A percentile compares a stretch with the other conserved stretches of the same genome.
Evolutionary conservation across 2,113 vertebrate genomes (phyloP).

Genomic region (Sinosuthora webbiana): DNA sequence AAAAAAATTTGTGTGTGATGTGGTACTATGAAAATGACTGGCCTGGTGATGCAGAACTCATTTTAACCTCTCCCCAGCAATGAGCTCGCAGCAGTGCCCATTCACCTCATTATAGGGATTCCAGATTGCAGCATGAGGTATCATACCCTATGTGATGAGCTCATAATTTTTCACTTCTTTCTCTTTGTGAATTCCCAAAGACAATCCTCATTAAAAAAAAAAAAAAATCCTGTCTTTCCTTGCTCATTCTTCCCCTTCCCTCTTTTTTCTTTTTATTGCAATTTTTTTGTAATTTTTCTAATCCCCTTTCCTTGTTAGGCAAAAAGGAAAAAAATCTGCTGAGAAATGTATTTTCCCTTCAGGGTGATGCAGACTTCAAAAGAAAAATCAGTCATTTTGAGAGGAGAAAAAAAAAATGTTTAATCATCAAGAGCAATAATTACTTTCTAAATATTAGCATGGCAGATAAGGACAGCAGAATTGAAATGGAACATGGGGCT

Average conservation of each 20-base stretch:
- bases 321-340: slow-evolving; percentile 11
- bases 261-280: neutral
- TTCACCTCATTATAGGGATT: neutral
- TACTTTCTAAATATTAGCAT: slow-evolving; percentile 66
- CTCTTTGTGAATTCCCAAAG: neutral
- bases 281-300: slow-evolving; percentile 28
- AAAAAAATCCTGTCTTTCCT: neutral
- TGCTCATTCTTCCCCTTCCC: neutral
- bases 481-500: neutral
- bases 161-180: neutral
- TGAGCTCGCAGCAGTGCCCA: neutral
- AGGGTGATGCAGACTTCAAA: slow-evolving; percentile 60
- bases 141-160: neutral
- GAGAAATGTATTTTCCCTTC: slow-evolving; percentile 52
- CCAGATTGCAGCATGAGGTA: neutral
- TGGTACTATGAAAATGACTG: neutral
- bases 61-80: neutral
- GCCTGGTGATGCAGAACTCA: neutral
- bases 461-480: slow-evolving; percentile 45
- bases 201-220: neutral
- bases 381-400: slow-evolving; percentile 55
- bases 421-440: slow-evolving; percentile 66
- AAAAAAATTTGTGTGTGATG: neutral
- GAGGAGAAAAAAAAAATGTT: neutral
- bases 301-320: slow-evolving; percentile 25